A percentile compares a stretch with the other conserved stretches of the same genome.
phyloP scores from a whole-genome alignment of 2,888 invertebrate genomes.

The Chrysodeixis includens region DNA sequence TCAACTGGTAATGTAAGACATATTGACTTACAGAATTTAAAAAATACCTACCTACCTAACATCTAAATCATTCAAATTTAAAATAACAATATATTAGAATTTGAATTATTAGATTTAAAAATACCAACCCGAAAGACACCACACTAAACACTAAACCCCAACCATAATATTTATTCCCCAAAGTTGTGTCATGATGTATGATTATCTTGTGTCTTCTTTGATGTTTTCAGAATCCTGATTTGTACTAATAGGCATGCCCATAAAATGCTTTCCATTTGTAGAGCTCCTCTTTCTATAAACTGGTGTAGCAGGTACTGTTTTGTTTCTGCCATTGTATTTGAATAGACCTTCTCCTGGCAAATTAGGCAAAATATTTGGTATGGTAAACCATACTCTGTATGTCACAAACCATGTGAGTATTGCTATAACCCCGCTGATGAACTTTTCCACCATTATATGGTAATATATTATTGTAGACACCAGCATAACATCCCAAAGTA shows the following conservation, averaged over 20 bases:
- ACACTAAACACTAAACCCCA: conserved; percentile 10
- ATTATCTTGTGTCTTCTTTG: conserved; percentile 77
- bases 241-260: conserved; percentile 94
- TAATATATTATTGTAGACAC: conserved; percentile 97
- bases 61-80: not conserved
- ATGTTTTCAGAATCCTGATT: conserved; percentile 74
- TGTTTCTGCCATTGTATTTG: conserved; percentile 92
- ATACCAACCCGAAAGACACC: conserved; percentile 6
- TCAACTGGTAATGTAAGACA: not conserved
- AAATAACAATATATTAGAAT: not conserved
- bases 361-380: conserved; percentile 90
- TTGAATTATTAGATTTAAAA: not conserved
- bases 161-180: conserved; percentile 4
- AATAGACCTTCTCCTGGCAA: conserved; percentile 94
- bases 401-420: conserved; percentile 97
- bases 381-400: conserved; percentile 94
- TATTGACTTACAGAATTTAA: not conserved
- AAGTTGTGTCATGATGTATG: not conserved
- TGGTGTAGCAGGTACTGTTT: conserved; percentile 68
- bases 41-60: not conserved
- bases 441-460: conserved; percentile 98
- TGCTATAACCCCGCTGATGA: conserved; percentile 96
- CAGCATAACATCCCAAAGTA: conserved; percentile 99
- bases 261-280: conserved; percentile 90
- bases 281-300: conserved; percentile 82